Evolutionary conservation across 2,113 vertebrate genomes (phyloP).

Genomic region (Thryonomys swinderianus): DNA sequence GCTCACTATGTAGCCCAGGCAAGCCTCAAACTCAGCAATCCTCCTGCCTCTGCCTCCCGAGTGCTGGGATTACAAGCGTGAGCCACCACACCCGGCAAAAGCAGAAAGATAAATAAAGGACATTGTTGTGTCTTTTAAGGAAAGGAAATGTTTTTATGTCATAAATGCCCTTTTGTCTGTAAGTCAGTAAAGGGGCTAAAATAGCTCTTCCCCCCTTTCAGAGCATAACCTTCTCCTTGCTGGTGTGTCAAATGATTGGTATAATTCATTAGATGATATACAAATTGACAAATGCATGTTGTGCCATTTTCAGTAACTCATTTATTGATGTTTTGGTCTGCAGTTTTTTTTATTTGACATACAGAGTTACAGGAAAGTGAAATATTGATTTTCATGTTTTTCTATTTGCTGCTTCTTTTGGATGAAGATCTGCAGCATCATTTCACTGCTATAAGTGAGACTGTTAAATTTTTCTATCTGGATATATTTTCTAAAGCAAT

Average conservation of each 20-base stretch:
- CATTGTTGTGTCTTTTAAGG: background rate
- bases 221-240: background rate
- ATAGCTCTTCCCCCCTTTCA: background rate
- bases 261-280: conserved; percentile 1
- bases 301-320: conserved; percentile 14
- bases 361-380: background rate
- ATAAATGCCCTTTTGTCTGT: background rate
- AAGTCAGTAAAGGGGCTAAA: background rate
- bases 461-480: background rate
- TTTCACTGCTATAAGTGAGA: background rate
- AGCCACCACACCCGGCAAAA: too few species aligned
- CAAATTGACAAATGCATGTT: background rate
- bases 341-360: conserved; percentile 9
- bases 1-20: too few species aligned
- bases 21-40: too few species aligned
- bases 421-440: background rate
- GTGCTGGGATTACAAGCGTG: too few species aligned
- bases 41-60: too few species aligned
- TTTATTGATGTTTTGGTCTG: conserved; percentile 1
- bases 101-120: background rate
- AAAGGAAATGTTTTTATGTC: background rate
- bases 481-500: conserved; percentile 6
- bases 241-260: background rate
- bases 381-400: conserved; percentile 25
- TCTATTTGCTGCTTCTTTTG: background rate